Evolutionary conservation across 2,113 vertebrate species (phyloP), one percentile per base, ranked within the genome.

Genomic region (Lethenteron camtschaticum): DNA sequence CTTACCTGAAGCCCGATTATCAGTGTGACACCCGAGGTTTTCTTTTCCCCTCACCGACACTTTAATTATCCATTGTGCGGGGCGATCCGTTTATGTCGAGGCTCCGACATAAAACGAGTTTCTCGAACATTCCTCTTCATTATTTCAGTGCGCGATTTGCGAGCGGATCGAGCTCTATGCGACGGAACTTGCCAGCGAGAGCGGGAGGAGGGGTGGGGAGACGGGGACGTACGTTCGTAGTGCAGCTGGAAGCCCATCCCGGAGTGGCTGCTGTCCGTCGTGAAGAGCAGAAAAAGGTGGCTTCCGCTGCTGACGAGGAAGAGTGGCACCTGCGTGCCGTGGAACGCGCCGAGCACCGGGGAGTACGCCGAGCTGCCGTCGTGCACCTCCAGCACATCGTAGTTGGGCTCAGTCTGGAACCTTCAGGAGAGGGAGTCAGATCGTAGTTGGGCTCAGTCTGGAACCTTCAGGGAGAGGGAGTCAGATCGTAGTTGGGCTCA

Each of bases 221-320:
- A 41, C 41, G 41, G 41, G 41, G 10, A 76, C 90, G 85, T 83
- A 99, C 94, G 96, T 74, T 99, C 94, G 1, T 96, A 99, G 70
- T 85, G 87, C 77, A 99, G 95, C 76, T 95, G 90, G 76, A 97
- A 99, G 73, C 94, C 94, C 0, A 96, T 71, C 76, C 96, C 94
- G 0, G 94, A 96, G 79, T 99, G 92, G 76, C 94, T 99, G 78
- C 96, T 99, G 81, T 99, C 94, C 0, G 92, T 97, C 18, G 88
- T 89, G 80, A 99, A 99, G 68, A 94, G 85, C 12, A 99, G 85
- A 74, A 82, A 95, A 72, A 99, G 80, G 77, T 85, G 92, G 81
- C 86, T 99, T 79, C 90, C 92, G 79, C 90, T 99, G 80, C 94
- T 99, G 79, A 96, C 95, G 74, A 99, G 87, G 78, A 99, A 99